Conservation (phyloP, 2,888 invertebrate species). For the Oeneis ivallda region DNA sequence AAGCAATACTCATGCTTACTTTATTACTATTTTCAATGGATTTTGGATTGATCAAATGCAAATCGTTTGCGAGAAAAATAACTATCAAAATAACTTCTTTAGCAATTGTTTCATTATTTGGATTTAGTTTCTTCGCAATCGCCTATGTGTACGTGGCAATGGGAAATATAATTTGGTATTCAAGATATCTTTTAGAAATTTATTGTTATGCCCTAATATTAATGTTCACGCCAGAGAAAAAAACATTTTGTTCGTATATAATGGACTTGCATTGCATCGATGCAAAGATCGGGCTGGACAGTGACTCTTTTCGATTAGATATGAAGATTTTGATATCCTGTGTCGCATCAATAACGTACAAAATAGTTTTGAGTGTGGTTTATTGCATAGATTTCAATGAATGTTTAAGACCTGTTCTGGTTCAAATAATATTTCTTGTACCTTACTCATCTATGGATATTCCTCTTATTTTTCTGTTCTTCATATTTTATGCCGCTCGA, state of each 20-base stretch:
- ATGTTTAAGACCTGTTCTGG: not conserved
- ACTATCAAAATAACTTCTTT: conserved; percentile 1
- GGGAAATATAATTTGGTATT: not conserved
- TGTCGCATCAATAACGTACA: not conserved
- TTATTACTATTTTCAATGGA: conserved; percentile 16
- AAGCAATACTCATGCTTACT: not conserved
- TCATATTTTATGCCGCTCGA: conserved; percentile 14
- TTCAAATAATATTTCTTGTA: not conserved
- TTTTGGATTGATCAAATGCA: conserved; percentile 19
- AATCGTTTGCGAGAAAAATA: conserved; percentile 2
- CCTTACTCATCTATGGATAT: conserved; percentile 9
- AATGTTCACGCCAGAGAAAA: conserved; percentile 5
- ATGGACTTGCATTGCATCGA: conserved; percentile 14
- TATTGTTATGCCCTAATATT: not conserved
- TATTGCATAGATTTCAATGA: conserved; percentile 4
- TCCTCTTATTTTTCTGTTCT: conserved; percentile 8
- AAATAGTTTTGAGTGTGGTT: not conserved
- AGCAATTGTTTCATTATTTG: not conserved
- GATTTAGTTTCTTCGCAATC: not conserved
- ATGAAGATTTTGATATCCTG: conserved; percentile 9
- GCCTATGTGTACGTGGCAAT: not conserved
- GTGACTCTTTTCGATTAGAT: conserved; percentile 4
- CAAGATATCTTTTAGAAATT: not conserved
- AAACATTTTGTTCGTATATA: conserved; percentile 24
- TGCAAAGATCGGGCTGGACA: not conserved